Evolutionary conservation across 2,888 invertebrate species (phyloP), one percentile per base, ranked within the genome.

Genomic region (Stegophylla sp.): DNA sequence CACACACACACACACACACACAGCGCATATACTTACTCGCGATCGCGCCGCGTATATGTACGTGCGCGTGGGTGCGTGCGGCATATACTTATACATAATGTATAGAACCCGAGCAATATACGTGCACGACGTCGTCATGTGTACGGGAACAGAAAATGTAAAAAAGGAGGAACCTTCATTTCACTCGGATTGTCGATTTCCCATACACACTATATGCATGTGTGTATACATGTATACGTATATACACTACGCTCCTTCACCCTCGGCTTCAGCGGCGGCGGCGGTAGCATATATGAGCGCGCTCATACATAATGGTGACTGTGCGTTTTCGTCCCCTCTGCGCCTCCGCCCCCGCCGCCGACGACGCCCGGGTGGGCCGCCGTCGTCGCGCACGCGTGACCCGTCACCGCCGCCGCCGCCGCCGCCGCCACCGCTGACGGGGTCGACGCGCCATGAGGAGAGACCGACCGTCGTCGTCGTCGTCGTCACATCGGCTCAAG

Each of bases 111-210:
- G 10, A 61, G 17, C 45, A 51, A 66, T 53, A 41, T 53, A 66
- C 12, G 17, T 15, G 43, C 43, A 66, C 12, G 20, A 23, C n/a
- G 15, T 51, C 13, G 26, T 23, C 43, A 76, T n/a, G 7, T 26
- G n/a, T 48, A 5, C 45, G 66, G 66, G 53, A 67, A 67, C 43
- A 20, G 67, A 77, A 67, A 66, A 67, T 67, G 56, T 77, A 77
- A 72, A 67, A 64, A 53, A 67, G 45, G 56, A 77, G 67, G 77
- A 66, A 59, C 67, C 67, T 67, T 67, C 45, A 23, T 79, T 79
- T 61, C 69, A 71, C 69, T 69, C 79, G 61, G 69, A 61, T 79
- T 79, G 69, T 79, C 79, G 79, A 79, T 69, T 79, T 79, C 79
- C 69, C 61, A 77, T 67, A 77, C 20, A 76, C 20, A 76, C 43